Percentiles rank a stretch among this genome's conserved stretches.
These are phyloP conservation scores for Coracopsis vasa DNA, from an alignment of 2,113 vertebrate genomes.

Conservation along the genomic window DNA sequence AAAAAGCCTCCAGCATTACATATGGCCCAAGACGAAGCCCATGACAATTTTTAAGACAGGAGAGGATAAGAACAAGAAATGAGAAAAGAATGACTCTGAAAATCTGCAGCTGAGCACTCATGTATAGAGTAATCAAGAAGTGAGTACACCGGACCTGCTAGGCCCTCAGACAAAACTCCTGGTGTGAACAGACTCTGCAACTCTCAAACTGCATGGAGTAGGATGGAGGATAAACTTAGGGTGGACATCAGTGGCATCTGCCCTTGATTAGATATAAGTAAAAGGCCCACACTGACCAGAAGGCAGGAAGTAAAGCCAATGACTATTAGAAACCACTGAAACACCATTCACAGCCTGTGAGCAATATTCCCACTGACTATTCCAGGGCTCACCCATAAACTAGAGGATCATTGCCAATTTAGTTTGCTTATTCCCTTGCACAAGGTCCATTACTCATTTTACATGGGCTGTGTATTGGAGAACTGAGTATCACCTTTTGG, in stretches of 20 bases:
- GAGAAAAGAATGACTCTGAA: neutral
- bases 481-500: constrained; percentile 39
- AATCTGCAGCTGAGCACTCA: neutral
- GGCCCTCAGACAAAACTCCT: neutral
- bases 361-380: constrained; percentile 11
- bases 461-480: neutral
- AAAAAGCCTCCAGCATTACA: neutral
- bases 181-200: neutral
- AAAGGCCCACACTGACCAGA: neutral
- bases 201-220: neutral
- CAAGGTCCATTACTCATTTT: constrained; percentile 26
- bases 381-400: constrained; percentile 4
- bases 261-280: neutral
- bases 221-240: accelerated
- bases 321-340: constrained; percentile 28
- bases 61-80: neutral
- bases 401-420: neutral
- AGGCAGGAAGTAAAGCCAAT: neutral
- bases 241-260: neutral
- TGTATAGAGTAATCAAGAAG: neutral
- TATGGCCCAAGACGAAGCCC: neutral
- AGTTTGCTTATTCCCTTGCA: constrained; percentile 37
- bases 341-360: neutral
- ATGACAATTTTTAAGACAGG: neutral
- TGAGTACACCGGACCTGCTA: neutral